Conservation (phyloP, 2,888 invertebrate species). For the Trichogramma evanescens region DNA sequence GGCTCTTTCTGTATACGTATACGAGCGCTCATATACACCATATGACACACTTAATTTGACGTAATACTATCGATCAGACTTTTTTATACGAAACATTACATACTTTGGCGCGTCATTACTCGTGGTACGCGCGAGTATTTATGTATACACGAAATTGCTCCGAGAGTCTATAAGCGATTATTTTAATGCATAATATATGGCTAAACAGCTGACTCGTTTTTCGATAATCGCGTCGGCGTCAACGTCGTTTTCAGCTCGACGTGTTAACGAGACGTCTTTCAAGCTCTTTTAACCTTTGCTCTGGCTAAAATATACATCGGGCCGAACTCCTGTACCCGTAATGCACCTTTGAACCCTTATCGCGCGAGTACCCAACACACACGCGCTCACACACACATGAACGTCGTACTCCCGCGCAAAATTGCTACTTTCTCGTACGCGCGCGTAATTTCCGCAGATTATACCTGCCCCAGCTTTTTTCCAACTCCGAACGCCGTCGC, state of each 20-base stretch:
- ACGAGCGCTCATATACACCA: too few species aligned
- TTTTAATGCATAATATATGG: too few species aligned
- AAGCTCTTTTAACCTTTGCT: slow-evolving; percentile 42
- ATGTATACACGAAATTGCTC: too few species aligned
- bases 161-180: too few species aligned
- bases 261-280: slow-evolving; percentile 47
- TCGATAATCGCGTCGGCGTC: neutral
- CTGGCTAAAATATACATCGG: neutral
- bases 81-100: too few species aligned
- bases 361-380: slow-evolving; percentile 10
- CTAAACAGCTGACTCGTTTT: too few species aligned
- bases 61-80: too few species aligned
- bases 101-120: too few species aligned
- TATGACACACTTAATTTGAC: too few species aligned
- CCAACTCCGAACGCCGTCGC: slow-evolving; percentile 20
- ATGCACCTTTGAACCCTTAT: slow-evolving; percentile 20
- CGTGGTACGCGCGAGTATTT: too few species aligned
- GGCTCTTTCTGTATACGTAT: too few species aligned
- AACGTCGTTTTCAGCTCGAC: slow-evolving; percentile 4
- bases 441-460: slow-evolving; percentile 31
- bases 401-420: slow-evolving; percentile 24
- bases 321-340: slow-evolving; percentile 10
- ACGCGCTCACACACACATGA: slow-evolving; percentile 6
- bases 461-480: slow-evolving; percentile 25
- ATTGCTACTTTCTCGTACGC: slow-evolving; percentile 18